These are phyloP conservation scores for Ailurus styani DNA, from an alignment of 2,113 vertebrate species.

Conservation along the genomic window DNA sequence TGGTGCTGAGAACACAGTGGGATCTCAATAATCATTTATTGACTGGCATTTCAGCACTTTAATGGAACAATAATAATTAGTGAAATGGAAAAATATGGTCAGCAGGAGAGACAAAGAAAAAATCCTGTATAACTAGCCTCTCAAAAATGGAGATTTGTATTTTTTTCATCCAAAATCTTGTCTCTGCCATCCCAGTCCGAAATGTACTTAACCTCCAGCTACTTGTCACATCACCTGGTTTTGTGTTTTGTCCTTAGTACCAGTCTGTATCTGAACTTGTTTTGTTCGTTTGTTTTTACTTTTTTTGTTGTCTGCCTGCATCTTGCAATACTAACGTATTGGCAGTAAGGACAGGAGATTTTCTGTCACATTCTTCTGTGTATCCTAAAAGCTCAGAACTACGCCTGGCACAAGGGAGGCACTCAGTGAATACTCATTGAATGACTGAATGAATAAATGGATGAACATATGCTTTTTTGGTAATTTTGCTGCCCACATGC, in stretches of 20 bases:
- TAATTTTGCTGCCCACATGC: background rate
- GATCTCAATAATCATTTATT: background rate
- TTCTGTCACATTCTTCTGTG: background rate
- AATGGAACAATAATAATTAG: slow-evolving; percentile 9
- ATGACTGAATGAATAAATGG: background rate
- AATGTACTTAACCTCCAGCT: background rate
- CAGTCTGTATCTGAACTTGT: background rate
- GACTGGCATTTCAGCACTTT: background rate
- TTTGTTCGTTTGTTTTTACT: background rate
- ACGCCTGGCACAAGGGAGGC: background rate
- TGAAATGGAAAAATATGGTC: slow-evolving; percentile 35
- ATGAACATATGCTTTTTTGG: background rate
- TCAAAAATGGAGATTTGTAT: background rate
- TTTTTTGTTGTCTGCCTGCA: background rate
- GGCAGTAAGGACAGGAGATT: background rate
- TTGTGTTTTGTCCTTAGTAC: background rate
- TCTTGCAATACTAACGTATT: background rate
- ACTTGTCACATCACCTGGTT: background rate
- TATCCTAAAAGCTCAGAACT: background rate
- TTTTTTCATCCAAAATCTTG: background rate
- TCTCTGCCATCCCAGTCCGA: background rate
- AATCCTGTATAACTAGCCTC: background rate
- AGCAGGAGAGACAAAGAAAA: background rate
- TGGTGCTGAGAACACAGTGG: background rate
- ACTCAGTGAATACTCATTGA: background rate